Percentiles rank a stretch among this genome's conserved stretches.
Evolutionary conservation across 2,797 vertebrate genomes (phyloP).

Genomic region (Simalia tracyae): DNA sequence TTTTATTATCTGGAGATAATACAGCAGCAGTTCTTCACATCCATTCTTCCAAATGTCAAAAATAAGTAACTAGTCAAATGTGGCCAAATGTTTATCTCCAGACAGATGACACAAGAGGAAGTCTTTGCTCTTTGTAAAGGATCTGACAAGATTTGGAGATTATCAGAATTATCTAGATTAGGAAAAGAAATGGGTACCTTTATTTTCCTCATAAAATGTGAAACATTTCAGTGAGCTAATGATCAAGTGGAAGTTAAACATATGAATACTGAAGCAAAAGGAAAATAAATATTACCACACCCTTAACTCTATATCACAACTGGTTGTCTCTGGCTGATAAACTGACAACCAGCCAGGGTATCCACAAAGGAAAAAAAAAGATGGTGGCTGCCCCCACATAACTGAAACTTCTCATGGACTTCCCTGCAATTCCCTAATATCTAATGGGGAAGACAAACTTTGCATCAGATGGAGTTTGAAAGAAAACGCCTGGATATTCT

Average conservation of each 20-base stretch:
- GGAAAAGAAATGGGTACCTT: neutral
- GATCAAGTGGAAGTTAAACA: neutral
- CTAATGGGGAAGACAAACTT: no score
- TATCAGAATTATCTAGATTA: fast-evolving
- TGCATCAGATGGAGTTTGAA: no score
- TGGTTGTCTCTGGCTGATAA: neutral
- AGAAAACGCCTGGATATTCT: no score
- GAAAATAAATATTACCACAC: neutral
- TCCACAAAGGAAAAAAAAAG: no score
- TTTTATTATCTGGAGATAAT: neutral
- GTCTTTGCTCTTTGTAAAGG: neutral
- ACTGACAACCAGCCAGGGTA: neutral
- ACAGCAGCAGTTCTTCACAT: neutral
- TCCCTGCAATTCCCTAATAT: no score
- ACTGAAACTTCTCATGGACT: no score
- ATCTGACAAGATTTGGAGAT: neutral
- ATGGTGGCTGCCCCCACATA: no score
- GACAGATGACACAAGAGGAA: neutral
- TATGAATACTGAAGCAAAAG: neutral
- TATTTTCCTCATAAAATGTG: neutral
- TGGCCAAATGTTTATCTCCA: neutral
- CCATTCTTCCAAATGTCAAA: neutral
- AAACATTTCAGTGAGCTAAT: neutral
- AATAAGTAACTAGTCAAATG: neutral
- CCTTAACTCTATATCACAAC: neutral